phyloP scores from a whole-genome alignment of 2,113 vertebrate species.

The sheep (Ovis aries) region DNA sequence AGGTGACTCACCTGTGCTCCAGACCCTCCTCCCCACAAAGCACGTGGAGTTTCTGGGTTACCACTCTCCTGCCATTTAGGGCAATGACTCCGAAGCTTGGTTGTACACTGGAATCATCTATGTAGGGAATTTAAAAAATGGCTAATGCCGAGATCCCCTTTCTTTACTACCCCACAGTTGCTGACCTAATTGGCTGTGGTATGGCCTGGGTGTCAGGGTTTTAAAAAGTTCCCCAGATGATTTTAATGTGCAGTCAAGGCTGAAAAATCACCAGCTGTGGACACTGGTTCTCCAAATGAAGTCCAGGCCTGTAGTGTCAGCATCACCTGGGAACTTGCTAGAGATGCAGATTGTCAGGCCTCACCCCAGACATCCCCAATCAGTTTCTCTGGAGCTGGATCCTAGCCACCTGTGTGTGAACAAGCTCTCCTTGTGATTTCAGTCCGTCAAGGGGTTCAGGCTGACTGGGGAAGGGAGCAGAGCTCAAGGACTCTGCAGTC shows the following conservation, averaged over 20 bases:
- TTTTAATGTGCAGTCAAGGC: not conserved
- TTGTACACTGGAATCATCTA: not conserved
- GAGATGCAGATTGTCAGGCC: not conserved
- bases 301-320: not conserved
- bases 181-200: not conserved
- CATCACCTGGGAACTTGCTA: not conserved
- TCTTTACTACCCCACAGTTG: not conserved
- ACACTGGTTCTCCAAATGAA: not conserved
- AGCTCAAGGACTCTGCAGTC: not conserved
- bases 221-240: not conserved
- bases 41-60: not conserved
- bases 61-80: not conserved
- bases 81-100: not conserved
- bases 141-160: too few species aligned
- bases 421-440: not conserved
- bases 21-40: not conserved
- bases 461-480: not conserved
- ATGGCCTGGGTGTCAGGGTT: not conserved
- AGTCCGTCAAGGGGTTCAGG: not conserved
- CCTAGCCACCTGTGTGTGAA: not conserved
- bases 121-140: not conserved
- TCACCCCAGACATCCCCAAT: not conserved
- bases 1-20: not conserved
- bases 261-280: not conserved
- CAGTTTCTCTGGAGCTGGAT: not conserved